phyloP scores from a whole-genome alignment of 2,797 vertebrate genomes.

The Lacerta viridis region DNA sequence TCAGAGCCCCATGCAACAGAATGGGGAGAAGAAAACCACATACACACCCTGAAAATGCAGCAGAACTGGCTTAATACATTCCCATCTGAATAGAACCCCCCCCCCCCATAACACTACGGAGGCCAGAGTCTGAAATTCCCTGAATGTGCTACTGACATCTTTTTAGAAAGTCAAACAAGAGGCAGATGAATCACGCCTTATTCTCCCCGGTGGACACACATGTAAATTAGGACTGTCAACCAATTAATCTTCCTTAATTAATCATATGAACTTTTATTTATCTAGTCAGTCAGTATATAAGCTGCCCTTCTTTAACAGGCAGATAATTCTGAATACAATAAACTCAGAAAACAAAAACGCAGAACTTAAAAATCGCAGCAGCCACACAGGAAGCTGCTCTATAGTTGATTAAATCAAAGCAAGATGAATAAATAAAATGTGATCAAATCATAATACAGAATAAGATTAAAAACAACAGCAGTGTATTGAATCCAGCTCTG shows the following conservation, averaged over 20 bases:
- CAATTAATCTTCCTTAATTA: not conserved
- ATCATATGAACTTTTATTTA: not conserved
- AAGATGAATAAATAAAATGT: no score
- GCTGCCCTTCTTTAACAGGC: not conserved
- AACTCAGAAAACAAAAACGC: not conserved
- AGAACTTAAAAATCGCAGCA: not conserved
- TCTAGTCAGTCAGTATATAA: not conserved
- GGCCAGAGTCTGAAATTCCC: not conserved
- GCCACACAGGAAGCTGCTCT: not conserved
- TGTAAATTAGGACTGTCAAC: not conserved
- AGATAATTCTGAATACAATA: not conserved
- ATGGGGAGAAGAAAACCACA: no score
- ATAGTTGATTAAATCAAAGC: no score
- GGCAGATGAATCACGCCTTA: not conserved
- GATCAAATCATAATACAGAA: not conserved
- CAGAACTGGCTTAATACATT: no score
- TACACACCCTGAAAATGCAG: no score
- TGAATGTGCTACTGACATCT: no score
- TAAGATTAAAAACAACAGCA: not conserved
- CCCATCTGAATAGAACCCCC: not conserved
- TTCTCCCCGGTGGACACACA: not conserved
- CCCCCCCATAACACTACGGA: not conserved
- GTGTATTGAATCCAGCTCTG: not conserved
- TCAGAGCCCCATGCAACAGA: no score
- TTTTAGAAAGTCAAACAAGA: no score